Percentiles rank a stretch among this genome's conserved stretches.
These are phyloP conservation scores for Psittacara wagleri DNA, from an alignment of 2,113 vertebrate species.

Conservation along the genomic window DNA sequence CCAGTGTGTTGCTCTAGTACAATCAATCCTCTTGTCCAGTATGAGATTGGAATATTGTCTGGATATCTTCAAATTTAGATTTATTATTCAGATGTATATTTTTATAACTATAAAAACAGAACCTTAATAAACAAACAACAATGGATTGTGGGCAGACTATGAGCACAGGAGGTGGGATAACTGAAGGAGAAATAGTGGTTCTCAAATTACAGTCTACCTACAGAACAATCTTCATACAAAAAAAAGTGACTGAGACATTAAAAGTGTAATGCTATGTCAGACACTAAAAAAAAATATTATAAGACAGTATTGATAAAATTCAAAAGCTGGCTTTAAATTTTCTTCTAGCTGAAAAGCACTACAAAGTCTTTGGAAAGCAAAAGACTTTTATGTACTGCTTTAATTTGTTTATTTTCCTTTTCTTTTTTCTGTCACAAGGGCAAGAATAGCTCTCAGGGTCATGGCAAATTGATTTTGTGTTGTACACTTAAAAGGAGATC, in stretches of 20 bases:
- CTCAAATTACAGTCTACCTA: background rate
- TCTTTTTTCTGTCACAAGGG: slow-evolving; percentile 64
- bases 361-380: slow-evolving; percentile 54
- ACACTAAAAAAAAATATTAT: background rate
- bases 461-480: slow-evolving; percentile 77
- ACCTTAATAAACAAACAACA: background rate
- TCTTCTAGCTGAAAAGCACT: slow-evolving; percentile 47
- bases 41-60: background rate
- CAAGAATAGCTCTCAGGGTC: slow-evolving; percentile 68
- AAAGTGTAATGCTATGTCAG: slow-evolving; percentile 16
- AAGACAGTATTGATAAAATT: slow-evolving; percentile 36
- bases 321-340: slow-evolving; percentile 40
- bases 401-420: slow-evolving; percentile 68
- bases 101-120: background rate
- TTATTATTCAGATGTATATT: background rate
- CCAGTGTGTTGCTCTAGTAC: no score
- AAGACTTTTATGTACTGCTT: slow-evolving; percentile 58
- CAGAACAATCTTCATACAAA: background rate
- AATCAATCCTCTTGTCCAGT: background rate
- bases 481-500: slow-evolving; percentile 70
- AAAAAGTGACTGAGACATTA: background rate
- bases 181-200: background rate
- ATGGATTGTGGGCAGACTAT: background rate
- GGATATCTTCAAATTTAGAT: background rate
- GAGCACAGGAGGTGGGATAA: background rate